phyloP scores from a whole-genome alignment of 2,888 invertebrate species.

The Macrophya annulata region DNA sequence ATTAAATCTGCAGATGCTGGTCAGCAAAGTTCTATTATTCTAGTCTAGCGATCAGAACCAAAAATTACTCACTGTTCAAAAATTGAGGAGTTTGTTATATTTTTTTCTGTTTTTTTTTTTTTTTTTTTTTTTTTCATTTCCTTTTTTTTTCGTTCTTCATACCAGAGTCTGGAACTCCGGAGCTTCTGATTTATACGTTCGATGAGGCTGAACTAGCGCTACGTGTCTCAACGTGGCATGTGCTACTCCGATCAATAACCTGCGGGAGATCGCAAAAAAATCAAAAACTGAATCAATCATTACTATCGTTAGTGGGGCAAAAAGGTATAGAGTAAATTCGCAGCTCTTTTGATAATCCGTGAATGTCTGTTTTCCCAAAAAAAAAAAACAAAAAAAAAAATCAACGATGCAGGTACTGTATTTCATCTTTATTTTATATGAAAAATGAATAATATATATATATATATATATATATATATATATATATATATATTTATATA shows the following conservation, averaged over 20 bases:
- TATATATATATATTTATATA: too few species aligned
- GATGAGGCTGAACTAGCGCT: conserved; percentile 40
- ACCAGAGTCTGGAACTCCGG: conserved; percentile 22
- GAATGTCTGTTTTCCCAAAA: background rate
- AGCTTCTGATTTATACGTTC: conserved; percentile 45
- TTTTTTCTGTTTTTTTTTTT: background rate
- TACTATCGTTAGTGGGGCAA: conserved; percentile 13
- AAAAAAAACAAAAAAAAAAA: too few species aligned
- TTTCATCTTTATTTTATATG: conserved; percentile 25
- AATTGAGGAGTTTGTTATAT: conserved; percentile 12
- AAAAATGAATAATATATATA: background rate
- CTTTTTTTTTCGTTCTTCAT: background rate
- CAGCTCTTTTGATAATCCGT: background rate
- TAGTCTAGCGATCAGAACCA: conserved; percentile 28
- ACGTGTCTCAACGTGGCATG: conserved; percentile 49
- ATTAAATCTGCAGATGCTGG: conserved; percentile 23
- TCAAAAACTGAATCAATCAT: conserved; percentile 48
- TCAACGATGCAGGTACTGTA: background rate
- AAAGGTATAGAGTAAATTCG: background rate
- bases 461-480: too few species aligned
- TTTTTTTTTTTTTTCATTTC: background rate
- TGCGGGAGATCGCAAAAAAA: conserved; percentile 22
- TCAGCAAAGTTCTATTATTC: conserved; percentile 32
- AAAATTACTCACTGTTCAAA: conserved; percentile 28
- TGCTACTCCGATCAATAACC: conserved; percentile 49